Base-by-base conservation (phyloP, 1,140 invertebrate species). In the Papilio glaucus region DNA sequence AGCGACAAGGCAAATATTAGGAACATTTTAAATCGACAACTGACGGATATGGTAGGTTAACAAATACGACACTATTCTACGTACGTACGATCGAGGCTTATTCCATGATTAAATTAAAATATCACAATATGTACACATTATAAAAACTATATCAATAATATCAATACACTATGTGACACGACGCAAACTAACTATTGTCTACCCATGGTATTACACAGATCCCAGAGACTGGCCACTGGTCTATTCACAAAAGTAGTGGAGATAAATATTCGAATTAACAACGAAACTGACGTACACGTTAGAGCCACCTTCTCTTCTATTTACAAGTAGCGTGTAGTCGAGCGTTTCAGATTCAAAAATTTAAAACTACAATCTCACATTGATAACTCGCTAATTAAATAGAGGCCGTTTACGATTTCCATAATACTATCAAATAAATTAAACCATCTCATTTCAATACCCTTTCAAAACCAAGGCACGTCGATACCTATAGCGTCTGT, bases 71-170 rank as follows among this genome's bases (percentile, higher is more conserved):
- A 87, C 82, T 90, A 87, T 83, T 84, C 83, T 87, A 86, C 67
- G 41, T 69, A 84, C 82, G 86, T 87, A 86, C 79, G 49, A 53
- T 9, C 49, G 74, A 83, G 80, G 80, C 82, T 80, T 90, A 89
- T 81, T 85, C 77, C 80, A 87, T 78, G 80, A 85, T 90, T 87
- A 87, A 89, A 90, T 90, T 92, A 90, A 92, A 91, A 92, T 92
- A 92, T 92, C 90, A 92, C 90, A 90, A 88, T 92, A 92, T 92
- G 88, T 92, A 92, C 89, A 92, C 80, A 90, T 88, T 89, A 90
- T 76, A 83, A 83, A 85, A 72, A 87, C 82, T 88, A 88, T 88
- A 86, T 84, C 78, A 78, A 88, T 84, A 85, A 87, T 81, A 85
- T 79, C 79, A 77, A 81, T 72, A 78, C 78, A 61, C 61, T 67